phyloP scores from a whole-genome alignment of 2,888 invertebrate genomes.

The Heteromurus nitidus region DNA sequence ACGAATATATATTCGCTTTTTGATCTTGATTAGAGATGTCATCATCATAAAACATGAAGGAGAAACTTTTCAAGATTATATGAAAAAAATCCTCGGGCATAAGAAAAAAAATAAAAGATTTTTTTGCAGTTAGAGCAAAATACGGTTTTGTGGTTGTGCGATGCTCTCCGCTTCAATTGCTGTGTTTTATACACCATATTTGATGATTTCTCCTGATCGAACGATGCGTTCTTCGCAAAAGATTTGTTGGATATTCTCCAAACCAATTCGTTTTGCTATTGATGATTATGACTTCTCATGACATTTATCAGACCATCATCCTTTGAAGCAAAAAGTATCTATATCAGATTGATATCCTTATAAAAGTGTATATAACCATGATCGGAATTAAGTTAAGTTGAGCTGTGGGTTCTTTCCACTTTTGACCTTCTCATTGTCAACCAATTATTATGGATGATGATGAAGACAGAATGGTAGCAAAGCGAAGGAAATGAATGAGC shows the following conservation, averaged over 20 bases:
- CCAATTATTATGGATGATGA: not conserved
- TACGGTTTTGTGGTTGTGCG: conserved; percentile 36
- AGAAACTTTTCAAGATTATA: not conserved
- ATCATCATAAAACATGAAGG: conserved; percentile 47
- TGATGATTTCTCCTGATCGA: conserved; percentile 18
- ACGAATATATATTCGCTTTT: conserved; percentile 4
- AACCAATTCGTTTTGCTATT: conserved; percentile 15
- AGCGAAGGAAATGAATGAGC: not conserved
- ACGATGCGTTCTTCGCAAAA: not conserved
- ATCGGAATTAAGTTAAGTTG: no score
- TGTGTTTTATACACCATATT: no score
- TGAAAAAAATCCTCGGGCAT: not conserved
- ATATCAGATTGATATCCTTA: no score
- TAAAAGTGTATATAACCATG: no score
- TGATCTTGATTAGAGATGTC: conserved; percentile 58
- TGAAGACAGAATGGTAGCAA: not conserved
- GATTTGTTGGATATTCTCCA: conserved; percentile 18
- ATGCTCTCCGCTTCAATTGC: not conserved
- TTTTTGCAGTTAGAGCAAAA: not conserved
- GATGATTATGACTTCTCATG: not conserved
- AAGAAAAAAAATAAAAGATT: no score
- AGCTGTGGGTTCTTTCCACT: conserved; percentile 31
- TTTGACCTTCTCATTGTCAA: conserved; percentile 39
- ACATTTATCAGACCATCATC: not conserved
- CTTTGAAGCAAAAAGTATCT: no score